These are phyloP conservation scores for Drosophila elegans DNA, from an alignment of 1,140 invertebrate species.

Conservation along the genomic window DNA sequence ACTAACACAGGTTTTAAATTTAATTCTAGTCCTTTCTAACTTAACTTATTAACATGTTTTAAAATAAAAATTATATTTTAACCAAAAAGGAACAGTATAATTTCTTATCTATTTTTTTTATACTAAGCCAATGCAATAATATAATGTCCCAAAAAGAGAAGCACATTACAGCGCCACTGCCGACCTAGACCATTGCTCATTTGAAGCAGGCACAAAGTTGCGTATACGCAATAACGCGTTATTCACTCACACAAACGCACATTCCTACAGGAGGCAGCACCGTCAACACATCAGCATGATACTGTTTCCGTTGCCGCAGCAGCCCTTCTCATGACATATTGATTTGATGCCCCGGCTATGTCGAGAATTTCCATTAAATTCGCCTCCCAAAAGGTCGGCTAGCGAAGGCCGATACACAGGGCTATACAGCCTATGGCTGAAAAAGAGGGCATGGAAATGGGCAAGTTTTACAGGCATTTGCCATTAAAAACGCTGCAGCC, in stretches of 20 bases:
- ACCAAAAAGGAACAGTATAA: too few relatives aligned
- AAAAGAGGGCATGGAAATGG: constrained; percentile 11
- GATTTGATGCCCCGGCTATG: constrained; percentile 82
- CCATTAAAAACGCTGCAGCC: constrained; percentile 60
- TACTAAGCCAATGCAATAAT: too few relatives aligned
- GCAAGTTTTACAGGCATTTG: constrained; percentile 68
- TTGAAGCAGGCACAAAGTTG: constrained; percentile 41
- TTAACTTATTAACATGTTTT: too few relatives aligned
- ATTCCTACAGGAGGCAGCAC: constrained; percentile 30
- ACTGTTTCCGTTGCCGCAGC: constrained; percentile 50
- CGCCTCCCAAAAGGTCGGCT: constrained; percentile 49
- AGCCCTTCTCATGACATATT: constrained; percentile 78
- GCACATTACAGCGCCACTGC: constrained; percentile 7
- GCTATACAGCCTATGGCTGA: constrained; percentile 12
- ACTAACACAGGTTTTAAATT: too few relatives aligned
- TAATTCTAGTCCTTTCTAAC: too few relatives aligned
- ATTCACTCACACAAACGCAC: constrained; percentile 30
- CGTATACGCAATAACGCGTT: constrained; percentile 76
- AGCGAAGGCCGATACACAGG: constrained; percentile 29
- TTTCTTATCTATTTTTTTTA: too few relatives aligned
- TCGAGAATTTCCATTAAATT: constrained; percentile 83
- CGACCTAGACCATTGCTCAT: constrained; percentile 12
- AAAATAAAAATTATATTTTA: too few relatives aligned
- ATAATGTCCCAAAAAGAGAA: not conserved
- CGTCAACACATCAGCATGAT: constrained; percentile 74